A percentile compares a stretch with the other conserved stretches of the same genome.
Conservation (phyloP, 1,140 invertebrate genomes). For the Cheumatopsyche charites region DNA sequence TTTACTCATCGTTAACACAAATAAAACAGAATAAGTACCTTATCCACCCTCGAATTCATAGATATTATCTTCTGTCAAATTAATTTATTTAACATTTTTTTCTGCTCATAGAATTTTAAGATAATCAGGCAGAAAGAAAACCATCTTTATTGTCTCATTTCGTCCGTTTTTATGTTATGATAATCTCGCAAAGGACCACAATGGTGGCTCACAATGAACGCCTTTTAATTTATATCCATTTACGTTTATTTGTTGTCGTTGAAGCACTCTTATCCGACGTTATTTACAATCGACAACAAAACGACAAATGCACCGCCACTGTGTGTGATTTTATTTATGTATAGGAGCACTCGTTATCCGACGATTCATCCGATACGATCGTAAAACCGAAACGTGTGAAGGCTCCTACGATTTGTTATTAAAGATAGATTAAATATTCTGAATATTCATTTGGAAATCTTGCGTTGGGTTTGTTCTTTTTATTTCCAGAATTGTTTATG, state of each 20-base stretch:
- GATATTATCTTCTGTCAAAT: slow-evolving; percentile 34
- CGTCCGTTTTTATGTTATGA: slow-evolving; percentile 32
- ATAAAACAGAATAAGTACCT: slow-evolving; percentile 30
- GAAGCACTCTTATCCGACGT: slow-evolving; percentile 13
- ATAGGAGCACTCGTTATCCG: slow-evolving; percentile 8
- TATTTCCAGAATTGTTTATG: too few species aligned
- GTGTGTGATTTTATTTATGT: neutral
- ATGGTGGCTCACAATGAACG: neutral
- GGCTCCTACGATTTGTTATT: too few species aligned
- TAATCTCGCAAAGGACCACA: slow-evolving; percentile 21
- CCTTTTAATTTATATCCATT: slow-evolving; percentile 27
- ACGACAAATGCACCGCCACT: slow-evolving; percentile 24
- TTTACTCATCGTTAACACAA: slow-evolving; percentile 11
- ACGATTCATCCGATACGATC: slow-evolving; percentile 19
- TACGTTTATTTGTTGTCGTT: slow-evolving; percentile 4
- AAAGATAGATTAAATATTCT: too few species aligned
- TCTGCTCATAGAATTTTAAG: too few species aligned
- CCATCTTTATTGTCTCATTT: slow-evolving; percentile 15
- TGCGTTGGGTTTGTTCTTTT: too few species aligned
- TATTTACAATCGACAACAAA: slow-evolving; percentile 28
- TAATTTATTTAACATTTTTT: slow-evolving; percentile 36
- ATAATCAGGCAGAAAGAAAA: too few species aligned
- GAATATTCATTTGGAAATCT: too few species aligned
- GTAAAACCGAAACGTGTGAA: neutral
- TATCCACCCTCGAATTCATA: too few species aligned